These are phyloP conservation scores for Psilopogon haemacephalus DNA, from an alignment of 2,113 vertebrate species.

Conservation along the genomic window DNA sequence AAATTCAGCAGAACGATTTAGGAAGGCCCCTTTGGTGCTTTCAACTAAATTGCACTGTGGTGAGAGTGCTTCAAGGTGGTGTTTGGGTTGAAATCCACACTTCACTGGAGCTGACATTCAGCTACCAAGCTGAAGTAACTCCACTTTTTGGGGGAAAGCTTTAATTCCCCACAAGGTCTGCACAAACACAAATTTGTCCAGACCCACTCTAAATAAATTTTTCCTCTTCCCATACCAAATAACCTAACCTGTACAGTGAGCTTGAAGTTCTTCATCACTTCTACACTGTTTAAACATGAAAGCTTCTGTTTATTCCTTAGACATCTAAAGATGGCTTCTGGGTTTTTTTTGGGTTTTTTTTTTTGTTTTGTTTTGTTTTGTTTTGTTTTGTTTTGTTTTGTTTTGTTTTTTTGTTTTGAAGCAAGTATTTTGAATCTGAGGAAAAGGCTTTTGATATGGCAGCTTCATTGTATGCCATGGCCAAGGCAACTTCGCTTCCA, in stretches of 20 bases:
- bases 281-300: neutral
- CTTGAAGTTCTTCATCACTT: neutral
- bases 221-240: neutral
- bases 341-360: too few species aligned
- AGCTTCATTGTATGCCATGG: neutral
- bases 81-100: neutral
- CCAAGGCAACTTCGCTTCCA: neutral
- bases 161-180: neutral
- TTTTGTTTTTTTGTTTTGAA: too few species aligned
- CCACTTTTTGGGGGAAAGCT: neutral
- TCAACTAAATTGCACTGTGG: neutral
- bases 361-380: too few species aligned
- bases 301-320: neutral
- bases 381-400: too few species aligned
- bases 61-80: neutral
- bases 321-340: neutral
- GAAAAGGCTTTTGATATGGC: too few species aligned
- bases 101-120: neutral
- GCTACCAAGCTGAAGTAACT: neutral
- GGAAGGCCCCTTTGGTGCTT: neutral
- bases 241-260: neutral
- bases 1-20: neutral
- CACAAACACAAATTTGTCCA: neutral
- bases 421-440: neutral
- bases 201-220: neutral